These are phyloP conservation scores for Agapostemon virescens DNA, from an alignment of 2,888 invertebrate species.

Conservation along the genomic window DNA sequence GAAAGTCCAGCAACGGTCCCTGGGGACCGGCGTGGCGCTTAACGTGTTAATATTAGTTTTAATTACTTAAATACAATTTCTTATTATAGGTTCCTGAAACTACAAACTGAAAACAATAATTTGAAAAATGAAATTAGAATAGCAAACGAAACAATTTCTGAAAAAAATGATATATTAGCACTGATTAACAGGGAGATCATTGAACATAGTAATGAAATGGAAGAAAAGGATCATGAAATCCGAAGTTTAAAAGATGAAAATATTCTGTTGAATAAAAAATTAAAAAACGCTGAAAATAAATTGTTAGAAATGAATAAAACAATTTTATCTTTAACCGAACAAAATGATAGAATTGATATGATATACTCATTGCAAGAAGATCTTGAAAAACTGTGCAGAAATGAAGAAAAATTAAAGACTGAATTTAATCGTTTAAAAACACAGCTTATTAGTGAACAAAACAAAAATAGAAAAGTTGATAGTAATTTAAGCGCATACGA, in stretches of 20 bases:
- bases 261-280: conserved; percentile 43
- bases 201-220: conserved; percentile 34
- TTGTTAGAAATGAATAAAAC: conserved; percentile 50
- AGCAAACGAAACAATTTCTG: not conserved
- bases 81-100: conserved; percentile 55
- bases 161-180: not conserved
- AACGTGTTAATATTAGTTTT: conserved; percentile 16
- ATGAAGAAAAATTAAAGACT: conserved; percentile 55
- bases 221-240: conserved; percentile 48
- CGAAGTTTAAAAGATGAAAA: conserved; percentile 54
- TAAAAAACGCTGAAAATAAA: conserved; percentile 48
- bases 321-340: conserved; percentile 49
- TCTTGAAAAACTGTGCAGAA: conserved; percentile 58
- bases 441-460: conserved; percentile 55
- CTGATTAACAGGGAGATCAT: not conserved
- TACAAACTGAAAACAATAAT: conserved; percentile 60
- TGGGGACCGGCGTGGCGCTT: no score
- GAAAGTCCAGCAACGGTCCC: no score
- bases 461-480: conserved; percentile 61
- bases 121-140: conserved; percentile 43
- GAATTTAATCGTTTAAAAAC: conserved; percentile 53
- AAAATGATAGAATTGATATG: conserved; percentile 58
- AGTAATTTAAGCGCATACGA: conserved; percentile 50
- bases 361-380: conserved; percentile 60
- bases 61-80: not conserved